Base-by-base conservation (phyloP, 1,140 invertebrate species). In the Drosophila nigrodunni region DNA sequence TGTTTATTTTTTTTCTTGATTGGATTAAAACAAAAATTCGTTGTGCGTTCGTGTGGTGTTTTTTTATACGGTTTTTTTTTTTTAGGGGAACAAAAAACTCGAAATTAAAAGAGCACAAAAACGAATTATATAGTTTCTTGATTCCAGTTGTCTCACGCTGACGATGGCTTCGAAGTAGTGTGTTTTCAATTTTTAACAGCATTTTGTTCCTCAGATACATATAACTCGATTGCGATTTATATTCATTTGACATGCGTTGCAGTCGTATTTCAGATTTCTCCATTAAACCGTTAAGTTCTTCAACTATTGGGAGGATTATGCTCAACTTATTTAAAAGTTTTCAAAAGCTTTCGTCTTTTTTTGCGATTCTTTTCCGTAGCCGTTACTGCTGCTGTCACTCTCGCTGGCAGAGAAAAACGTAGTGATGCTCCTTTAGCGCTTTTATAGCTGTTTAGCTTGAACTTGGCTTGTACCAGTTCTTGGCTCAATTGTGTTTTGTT, bases 101-200 rank as follows among this genome's bases (percentile, higher is more conserved):
- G 39, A 54, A 94, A 93, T 96, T 96, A 96, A 93, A 96, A 96
- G 93, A 96, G 95, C 59, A 96, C 96, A 92, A 96, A 93, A 96
- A 96, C 58, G 96, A 96, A 93, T 96, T 96, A 93, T 96, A 96
- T 91, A 96, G 93, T 93, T 96, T 96, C 93, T 96, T 96, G 80
- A 96, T 96, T 46, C 96, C 96, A 25, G 96, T 96, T 39, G 95
- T 96, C 92, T 96, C 96, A 79, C 95, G 93, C 92, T 96, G 96
- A 91, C 96, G 94, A 91, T 96, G 96, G 92, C 95, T 96, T 93
- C 96, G 95, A 52, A 96, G 94, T 82, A 96, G 94, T 91, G 95
- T 94, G 86, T 95, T 95, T 92, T 95, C 94, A 80, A 95, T 94
- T 93, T 94, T 94, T 92, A 95, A 90, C 88, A 95, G 94, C 94